Evolutionary conservation across 2,888 invertebrate species (phyloP), one percentile per base, ranked within the genome.

Genomic region (Aphrophora alni): DNA sequence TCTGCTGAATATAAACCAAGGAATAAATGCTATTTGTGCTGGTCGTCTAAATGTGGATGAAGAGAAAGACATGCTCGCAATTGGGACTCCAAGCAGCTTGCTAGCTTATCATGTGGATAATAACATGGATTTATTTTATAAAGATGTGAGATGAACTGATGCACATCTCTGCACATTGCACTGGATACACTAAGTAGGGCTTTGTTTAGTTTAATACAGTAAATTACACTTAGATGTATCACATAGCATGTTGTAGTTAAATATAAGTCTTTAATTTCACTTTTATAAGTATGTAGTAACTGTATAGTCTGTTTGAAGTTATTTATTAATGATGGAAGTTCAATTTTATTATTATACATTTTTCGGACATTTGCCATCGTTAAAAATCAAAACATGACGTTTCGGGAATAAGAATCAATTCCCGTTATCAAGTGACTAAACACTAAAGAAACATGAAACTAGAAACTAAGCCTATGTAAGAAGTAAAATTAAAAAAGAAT

Each of bases 31-130:
- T 5, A 87, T 97, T 25, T 92, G 92, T 81, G 93, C 95, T n/a
- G 96, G 95, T 1, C 89, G 90, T 26, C 89, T 94, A 38, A 89
- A 93, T 75, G 92, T 93, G 5, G 91, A 92, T 80, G 91, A 92
- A 68, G 91, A 91, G 38, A 91, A 93, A 85, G 97, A 97, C 87
- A 90, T 95, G 85, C 90, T 98, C 44, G 90, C 97, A 25, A 93
- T 98, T 83, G 97, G 97, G 51, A 94, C 94, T 0, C 89, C 91
- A 71, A 93, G 93, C 1, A 94, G 93, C 86, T 88, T 96, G 5
- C 89, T 95, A 77, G 97, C 94, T 0, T 98, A 97, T 88, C 96
- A 98, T 88, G 95, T 98, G 4, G 94, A 97, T 87, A 95, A 97
- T 85, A 98, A 98, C 89, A 92, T 93, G 24, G 98, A 98, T 87